A percentile compares a stretch with the other conserved stretches of the same genome.
Evolutionary conservation across 1,140 invertebrate species (phyloP).

Genomic region (Sarcophaga peregrina): DNA sequence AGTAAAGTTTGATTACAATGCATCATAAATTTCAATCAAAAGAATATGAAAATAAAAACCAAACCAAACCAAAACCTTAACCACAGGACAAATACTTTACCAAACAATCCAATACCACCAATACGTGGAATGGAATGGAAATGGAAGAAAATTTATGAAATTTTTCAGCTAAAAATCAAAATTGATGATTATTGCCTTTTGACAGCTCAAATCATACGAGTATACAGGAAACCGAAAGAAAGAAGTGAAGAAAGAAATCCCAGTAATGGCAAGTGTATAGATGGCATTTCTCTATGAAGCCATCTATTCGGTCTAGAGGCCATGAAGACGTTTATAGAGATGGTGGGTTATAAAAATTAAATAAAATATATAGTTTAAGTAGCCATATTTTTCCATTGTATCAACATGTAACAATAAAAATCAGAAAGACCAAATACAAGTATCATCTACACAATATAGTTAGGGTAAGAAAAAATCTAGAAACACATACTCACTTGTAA

Average conservation of each 20-base stretch:
- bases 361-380: constrained; percentile 39
- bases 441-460: background rate
- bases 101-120: background rate
- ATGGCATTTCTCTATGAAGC: too few species aligned
- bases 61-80: background rate
- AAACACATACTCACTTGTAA: constrained; percentile 26
- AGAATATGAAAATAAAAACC: constrained; percentile 47
- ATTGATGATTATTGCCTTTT: constrained; percentile 67
- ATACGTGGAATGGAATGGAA: too few species aligned
- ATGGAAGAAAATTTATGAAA: background rate
- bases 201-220: constrained; percentile 59
- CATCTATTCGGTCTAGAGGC: too few species aligned
- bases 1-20: background rate
- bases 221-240: background rate
- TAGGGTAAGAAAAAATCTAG: background rate
- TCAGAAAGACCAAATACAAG: constrained; percentile 14
- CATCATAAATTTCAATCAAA: constrained; percentile 65
- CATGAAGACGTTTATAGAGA: background rate
- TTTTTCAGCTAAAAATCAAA: constrained; percentile 56
- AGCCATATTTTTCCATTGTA: background rate
- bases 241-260: background rate
- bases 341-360: constrained; percentile 30
- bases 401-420: background rate
- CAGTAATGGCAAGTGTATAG: too few species aligned
- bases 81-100: constrained; percentile 11